Evolutionary conservation across 1,140 invertebrate species (phyloP), one percentile per base, ranked within the genome.

Genomic region (Drosophila eugracilis): DNA sequence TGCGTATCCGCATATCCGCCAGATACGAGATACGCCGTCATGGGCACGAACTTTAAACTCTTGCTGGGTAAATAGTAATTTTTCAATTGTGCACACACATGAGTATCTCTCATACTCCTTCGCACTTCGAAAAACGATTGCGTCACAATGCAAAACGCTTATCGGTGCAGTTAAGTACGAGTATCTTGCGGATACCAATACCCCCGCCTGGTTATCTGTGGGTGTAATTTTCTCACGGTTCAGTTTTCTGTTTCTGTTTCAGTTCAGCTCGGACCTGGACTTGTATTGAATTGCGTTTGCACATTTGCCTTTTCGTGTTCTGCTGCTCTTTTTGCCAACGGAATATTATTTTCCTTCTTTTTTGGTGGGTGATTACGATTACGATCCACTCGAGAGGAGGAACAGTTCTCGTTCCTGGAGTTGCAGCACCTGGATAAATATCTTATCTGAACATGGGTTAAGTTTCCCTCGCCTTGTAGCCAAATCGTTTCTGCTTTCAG

Each of bases 141-240:
- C 80, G 76, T 85, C 76, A 77, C 69, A 85, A 81, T 86, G 81
- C 81, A 88, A 86, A 86, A 78, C 44, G 77, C 81, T 86, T 86
- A 86, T 85, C 81, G 77, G 57, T 41, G 70, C 58, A 55, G 55
- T 74, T 21, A 19, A 36, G 55, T 59, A 14, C 50, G 22, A 55
- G 49, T 59, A 59, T 59, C 55, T 59, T 53, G 45, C 44, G 44
- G 63, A 71, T 71, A 49, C 59, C 37, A 10, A 1, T 15, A 14
- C 2, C 19, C 17, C 60, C 19, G 30, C 60, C 24, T 15, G 62
- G 72, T 88, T 86, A 88, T 83, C 84, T 65, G 83, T 88, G 83
- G 83, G 83, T 89, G 83, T 88, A 89, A 78, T 88, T 88, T 88
- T 88, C 84, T 88, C 83, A 88, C 83, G 84, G 78, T 88, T 88